Base-by-base conservation (phyloP, 2,113 vertebrate species). In the Brachyistius frenatus region DNA sequence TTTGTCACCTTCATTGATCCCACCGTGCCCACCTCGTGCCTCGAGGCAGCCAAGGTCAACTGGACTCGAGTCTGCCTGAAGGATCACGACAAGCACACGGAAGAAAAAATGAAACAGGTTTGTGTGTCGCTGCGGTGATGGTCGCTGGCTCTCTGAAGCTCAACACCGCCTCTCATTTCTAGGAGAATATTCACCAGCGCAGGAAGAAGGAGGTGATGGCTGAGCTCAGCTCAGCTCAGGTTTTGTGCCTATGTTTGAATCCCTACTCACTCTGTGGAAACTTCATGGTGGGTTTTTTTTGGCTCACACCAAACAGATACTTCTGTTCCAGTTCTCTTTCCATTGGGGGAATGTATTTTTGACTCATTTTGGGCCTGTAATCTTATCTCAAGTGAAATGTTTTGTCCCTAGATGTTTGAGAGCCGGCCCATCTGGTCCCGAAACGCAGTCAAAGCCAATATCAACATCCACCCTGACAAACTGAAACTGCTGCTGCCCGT, bases 401-500 rank as follows among this genome's bases (percentile, higher is more conserved):
- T 68, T 81, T 79, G 52, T 86, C 3, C 33, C 10, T 84, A 99
- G 97, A 95, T 99, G 78, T 99, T 99, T 73, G 95, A 96, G 66
- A 87, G 91, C 33, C 96, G 96, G 3, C 97, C 97, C 36, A 86
- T 99, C 91, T 99, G 98, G 98, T 99, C 97, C 5, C 94, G 96
- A 31, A 99, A 97, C 0, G 98, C 96, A 0, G 95, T 99, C 75
- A 99, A 96, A 88, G 96, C 97, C 90, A 98, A 96, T 57, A 83
- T 99, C 80, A 95, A 95, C 1, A 57, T 99, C 77, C 98, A 99
- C 56, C 97, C 97, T 0, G 98, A 99, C 61, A 99, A 99, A 84
- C 96, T 99, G 76, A 99, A 99, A 69, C 89, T 97, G 79, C 90
- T 99, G 71, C 91, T 99, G 85, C 98, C 96, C 0, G 93, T 95